phyloP scores from a whole-genome alignment of 2,797 vertebrate genomes.

The Rhadinocentrus ornatus region DNA sequence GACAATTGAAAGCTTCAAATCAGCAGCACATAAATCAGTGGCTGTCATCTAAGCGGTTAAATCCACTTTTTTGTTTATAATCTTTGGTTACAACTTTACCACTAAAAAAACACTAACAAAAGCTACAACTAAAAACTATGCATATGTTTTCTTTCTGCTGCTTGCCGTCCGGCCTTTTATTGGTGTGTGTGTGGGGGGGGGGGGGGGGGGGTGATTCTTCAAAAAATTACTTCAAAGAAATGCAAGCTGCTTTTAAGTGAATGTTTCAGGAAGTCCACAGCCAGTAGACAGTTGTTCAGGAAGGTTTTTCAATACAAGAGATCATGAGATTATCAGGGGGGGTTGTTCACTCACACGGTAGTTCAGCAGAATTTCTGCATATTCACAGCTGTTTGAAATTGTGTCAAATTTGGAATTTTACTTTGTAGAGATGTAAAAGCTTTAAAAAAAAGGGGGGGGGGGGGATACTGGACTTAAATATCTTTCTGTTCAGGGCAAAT shows the following conservation, averaged over 20 bases:
- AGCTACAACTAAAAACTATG: background rate
- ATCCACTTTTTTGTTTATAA: background rate
- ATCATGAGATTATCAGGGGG: slow-evolving; percentile 27
- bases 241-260: slow-evolving; percentile 29
- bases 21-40: background rate
- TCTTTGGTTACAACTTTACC: background rate
- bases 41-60: background rate
- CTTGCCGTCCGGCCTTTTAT: slow-evolving; percentile 30
- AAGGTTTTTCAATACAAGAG: slow-evolving; percentile 27
- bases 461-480: background rate
- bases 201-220: slow-evolving; percentile 5
- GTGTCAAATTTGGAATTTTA: background rate
- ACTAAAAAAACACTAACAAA: background rate
- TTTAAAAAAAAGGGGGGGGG: background rate
- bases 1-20: background rate
- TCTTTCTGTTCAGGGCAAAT: slow-evolving; percentile 7
- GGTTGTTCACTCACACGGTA: slow-evolving; percentile 17
- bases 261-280: slow-evolving; percentile 46
- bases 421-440: background rate
- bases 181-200: background rate
- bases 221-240: slow-evolving; percentile 43
- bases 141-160: slow-evolving; percentile 21
- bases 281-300: slow-evolving; percentile 24
- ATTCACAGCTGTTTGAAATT: background rate
- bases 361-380: background rate